Percentiles rank a stretch among this genome's conserved stretches.
Conservation (phyloP, 2,888 invertebrate genomes). For the Hofmannophila pseudospretella region DNA sequence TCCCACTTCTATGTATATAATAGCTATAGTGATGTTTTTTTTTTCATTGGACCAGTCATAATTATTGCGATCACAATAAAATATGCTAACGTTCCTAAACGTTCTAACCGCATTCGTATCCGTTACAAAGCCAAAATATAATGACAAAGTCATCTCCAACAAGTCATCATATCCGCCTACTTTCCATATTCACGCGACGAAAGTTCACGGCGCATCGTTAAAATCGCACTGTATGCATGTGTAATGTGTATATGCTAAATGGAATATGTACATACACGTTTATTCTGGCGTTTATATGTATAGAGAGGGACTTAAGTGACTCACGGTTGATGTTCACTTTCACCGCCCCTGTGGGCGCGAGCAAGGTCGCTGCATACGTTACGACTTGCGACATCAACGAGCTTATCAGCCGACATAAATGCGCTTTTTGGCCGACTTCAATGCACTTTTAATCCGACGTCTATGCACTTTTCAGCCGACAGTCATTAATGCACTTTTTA, state of each 20-base stretch:
- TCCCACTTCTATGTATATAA: too few relatives aligned
- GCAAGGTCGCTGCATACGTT: constrained; percentile 18
- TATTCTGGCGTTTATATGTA: constrained; percentile 4
- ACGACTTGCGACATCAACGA: constrained; percentile 1
- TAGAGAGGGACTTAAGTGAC: constrained; percentile 38
- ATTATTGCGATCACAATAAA: too few relatives aligned
- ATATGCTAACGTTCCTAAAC: too few relatives aligned
- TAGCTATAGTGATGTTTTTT: too few relatives aligned
- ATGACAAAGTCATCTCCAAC: constrained; percentile 1
- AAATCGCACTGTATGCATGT: constrained; percentile 28
- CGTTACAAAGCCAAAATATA: background rate
- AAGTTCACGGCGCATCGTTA: constrained; percentile 40
- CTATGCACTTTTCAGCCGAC: too few relatives aligned
- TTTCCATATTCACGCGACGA: constrained; percentile 44
- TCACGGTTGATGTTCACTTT: constrained; percentile 64
- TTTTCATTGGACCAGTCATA: too few relatives aligned
- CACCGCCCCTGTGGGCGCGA: constrained; percentile 41
- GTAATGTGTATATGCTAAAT: constrained; percentile 49
- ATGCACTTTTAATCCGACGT: too few relatives aligned
- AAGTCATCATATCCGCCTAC: constrained; percentile 28
- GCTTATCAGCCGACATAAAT: too few relatives aligned
- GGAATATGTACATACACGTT: constrained; percentile 18
- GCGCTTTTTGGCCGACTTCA: too few relatives aligned
- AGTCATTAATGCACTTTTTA: too few relatives aligned
- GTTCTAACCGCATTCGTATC: background rate